Conservation (phyloP, 2,113 vertebrate species). For the Embiotoca jacksoni region DNA sequence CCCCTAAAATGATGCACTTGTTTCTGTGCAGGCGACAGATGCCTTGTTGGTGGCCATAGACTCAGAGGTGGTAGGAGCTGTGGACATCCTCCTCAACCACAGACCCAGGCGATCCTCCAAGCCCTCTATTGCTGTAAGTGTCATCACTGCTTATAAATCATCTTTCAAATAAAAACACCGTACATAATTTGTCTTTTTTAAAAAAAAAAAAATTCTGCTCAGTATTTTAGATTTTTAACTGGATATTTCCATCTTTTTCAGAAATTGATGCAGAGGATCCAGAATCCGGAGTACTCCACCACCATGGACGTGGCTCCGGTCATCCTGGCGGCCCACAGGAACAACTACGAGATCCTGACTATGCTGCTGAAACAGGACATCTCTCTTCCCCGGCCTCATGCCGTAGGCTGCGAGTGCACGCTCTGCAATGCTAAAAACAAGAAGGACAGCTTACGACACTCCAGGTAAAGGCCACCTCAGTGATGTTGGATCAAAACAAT, state of each 20-base stretch:
- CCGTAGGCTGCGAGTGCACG: slow-evolving; percentile 97
- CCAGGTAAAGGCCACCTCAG: slow-evolving; percentile 84
- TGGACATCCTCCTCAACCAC: slow-evolving; percentile 98
- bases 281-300: slow-evolving; percentile 98
- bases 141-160: neutral
- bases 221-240: neutral
- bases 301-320: slow-evolving; percentile 99
- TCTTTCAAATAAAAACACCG: neutral
- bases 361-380: slow-evolving; percentile 99
- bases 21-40: slow-evolving; percentile 90
- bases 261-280: slow-evolving; percentile 99
- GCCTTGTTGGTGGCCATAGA: slow-evolving; percentile 97
- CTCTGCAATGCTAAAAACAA: slow-evolving; percentile 99
- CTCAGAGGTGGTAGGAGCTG: slow-evolving; percentile 97
- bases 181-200: neutral
- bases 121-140: slow-evolving; percentile 95
- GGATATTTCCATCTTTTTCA: slow-evolving; percentile 67
- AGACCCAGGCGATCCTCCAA: slow-evolving; percentile 93
- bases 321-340: slow-evolving; percentile 97
- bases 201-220: no score
- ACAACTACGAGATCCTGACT: slow-evolving; percentile 99
- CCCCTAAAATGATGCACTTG: slow-evolving; percentile 31
- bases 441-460: slow-evolving; percentile 97
- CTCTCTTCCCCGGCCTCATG: slow-evolving; percentile 96
- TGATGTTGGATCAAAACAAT: neutral